Evolutionary conservation across 2,797 vertebrate species (phyloP), one percentile per base, ranked within the genome.

Genomic region (Lacerta viridis): DNA sequence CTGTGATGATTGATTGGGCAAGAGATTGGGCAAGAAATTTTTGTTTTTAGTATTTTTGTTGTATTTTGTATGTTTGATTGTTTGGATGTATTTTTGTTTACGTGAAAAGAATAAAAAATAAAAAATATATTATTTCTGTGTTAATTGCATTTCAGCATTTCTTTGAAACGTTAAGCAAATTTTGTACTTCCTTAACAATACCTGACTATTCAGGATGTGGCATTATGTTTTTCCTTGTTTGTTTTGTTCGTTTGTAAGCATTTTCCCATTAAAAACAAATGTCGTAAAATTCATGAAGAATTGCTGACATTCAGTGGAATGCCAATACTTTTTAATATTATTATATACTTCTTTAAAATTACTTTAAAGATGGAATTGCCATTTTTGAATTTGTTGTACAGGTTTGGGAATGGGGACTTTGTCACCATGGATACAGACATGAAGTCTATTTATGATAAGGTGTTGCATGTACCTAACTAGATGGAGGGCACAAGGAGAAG

Each of bases 221-320:
- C 27, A 33, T 29, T 5, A 23, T 20, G 4, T n/a, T 76, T 64
- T 39, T 46, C 59, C 25, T 61, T 72, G 8, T 6, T 72, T 84
- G 25, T 74, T 29, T n/a, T 7, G 10, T 55, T 55, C 50, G 13
- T 43, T 79, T 36, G 55, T 25, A 9, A 27, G 25, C 5, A 8
- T 41, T 80, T 80, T 64, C 36, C 41, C 39, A 79, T 33, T 27
- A 74, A 80, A 80, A 13, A 15, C 11, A 5, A 41, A 10, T 13
- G 59, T 43, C 39, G 13, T 88, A 84, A 74, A 80, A 36, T 64
- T 80, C 18, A 66, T 6, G 18, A 87, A 80, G 39, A 74, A 64
- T 33, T 80, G 5, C 13, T 72, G 66, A 72, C 50, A 13, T 3
- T 41, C 66, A 64, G 39, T 61, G 27, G 18, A 71, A 69, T 84